These are phyloP conservation scores for Hirundo rustica DNA, from an alignment of 2,797 vertebrate species.

Conservation along the genomic window DNA sequence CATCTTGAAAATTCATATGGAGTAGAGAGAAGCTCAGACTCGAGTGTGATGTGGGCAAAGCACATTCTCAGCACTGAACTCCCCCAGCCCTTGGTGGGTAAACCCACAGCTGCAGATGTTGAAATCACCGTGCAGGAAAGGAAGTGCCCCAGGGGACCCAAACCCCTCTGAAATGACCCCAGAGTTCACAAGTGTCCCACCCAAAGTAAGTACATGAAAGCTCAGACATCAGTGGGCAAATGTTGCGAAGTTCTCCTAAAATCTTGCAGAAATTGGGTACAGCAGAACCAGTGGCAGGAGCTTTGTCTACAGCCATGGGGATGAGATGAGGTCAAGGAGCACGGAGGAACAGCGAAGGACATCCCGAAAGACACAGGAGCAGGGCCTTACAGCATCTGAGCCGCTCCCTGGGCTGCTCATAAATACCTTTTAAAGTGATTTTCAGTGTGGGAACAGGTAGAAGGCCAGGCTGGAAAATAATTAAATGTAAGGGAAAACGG, in stretches of 20 bases:
- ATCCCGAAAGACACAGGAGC: background rate
- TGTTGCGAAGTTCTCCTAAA: background rate
- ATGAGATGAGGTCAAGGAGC: background rate
- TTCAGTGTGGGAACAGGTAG: background rate
- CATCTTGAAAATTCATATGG: background rate
- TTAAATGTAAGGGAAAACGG: background rate
- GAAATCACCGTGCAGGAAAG: background rate
- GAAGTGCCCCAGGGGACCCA: background rate
- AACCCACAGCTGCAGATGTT: background rate
- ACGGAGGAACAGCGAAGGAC: background rate
- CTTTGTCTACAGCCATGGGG: background rate
- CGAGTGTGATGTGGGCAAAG: background rate
- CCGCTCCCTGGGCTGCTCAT: background rate
- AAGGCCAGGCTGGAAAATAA: background rate
- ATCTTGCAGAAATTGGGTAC: background rate
- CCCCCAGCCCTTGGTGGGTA: rapidly evolving
- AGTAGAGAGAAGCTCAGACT: background rate
- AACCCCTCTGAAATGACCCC: background rate
- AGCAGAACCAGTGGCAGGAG: background rate
- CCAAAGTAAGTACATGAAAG: rapidly evolving
- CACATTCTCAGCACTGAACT: background rate
- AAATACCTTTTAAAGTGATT: background rate
- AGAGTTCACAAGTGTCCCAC: background rate
- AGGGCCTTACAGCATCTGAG: background rate
- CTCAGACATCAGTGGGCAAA: background rate